Percentiles rank a stretch among this genome's conserved stretches.
phyloP scores from a whole-genome alignment of 2,113 vertebrate genomes.

The Tragulus kanchil region DNA sequence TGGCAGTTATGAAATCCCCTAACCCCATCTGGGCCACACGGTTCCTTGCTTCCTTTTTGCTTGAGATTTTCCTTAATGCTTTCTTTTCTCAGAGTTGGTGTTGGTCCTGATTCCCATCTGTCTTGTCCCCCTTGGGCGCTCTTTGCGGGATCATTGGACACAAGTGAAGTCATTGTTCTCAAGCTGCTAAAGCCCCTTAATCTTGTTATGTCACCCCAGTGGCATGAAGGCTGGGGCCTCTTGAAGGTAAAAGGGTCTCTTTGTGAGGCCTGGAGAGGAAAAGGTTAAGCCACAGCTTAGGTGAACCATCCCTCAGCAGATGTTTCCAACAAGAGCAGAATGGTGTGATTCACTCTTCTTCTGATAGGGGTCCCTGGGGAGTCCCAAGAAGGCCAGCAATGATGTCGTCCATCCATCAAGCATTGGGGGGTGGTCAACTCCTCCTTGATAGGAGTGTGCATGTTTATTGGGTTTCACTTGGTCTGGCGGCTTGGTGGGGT shows the following conservation, averaged over 20 bases:
- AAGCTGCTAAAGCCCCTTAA: background rate
- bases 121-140: background rate
- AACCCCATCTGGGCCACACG: background rate
- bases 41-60: background rate
- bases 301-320: background rate
- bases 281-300: slow-evolving; percentile 6
- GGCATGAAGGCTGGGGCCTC: background rate
- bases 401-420: background rate
- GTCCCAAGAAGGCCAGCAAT: background rate
- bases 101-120: background rate
- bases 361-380: background rate
- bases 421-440: background rate
- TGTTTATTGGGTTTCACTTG: background rate
- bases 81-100: background rate
- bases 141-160: background rate
- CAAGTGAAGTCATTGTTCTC: slow-evolving; percentile 29
- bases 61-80: background rate
- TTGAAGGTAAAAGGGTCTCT: background rate
- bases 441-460: too few relatives aligned
- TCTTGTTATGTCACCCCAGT: slow-evolving; percentile 38
- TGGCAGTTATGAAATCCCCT: background rate
- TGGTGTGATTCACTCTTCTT: background rate
- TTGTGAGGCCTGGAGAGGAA: background rate
- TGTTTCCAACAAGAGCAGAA: background rate
- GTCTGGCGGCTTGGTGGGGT: background rate